These are phyloP conservation scores for Phortica okadai DNA, from an alignment of 2,888 invertebrate species.

Conservation along the genomic window DNA sequence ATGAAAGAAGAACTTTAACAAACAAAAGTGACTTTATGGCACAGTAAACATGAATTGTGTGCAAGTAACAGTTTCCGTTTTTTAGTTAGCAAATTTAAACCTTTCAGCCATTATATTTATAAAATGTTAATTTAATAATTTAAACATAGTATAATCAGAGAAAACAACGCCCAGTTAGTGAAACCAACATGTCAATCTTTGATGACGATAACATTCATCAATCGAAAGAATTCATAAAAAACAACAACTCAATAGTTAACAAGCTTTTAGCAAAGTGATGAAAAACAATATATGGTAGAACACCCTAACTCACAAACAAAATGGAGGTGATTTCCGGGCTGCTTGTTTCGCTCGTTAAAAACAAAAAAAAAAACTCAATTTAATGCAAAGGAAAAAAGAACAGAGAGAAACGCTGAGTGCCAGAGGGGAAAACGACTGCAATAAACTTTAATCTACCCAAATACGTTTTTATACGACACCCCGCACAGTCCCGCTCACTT, in stretches of 20 bases:
- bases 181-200: not conserved
- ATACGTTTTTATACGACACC: constrained; percentile 39
- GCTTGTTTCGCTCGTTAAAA: constrained; percentile 7
- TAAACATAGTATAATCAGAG: not conserved
- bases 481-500: constrained; percentile 17
- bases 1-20: not conserved
- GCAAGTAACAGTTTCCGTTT: not conserved
- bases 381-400: not conserved
- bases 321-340: constrained; percentile 3
- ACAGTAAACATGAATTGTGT: not conserved
- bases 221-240: not conserved
- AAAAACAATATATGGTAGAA: not conserved
- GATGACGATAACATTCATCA: not conserved
- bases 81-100: too few species aligned
- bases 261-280: not conserved
- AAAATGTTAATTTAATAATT: not conserved
- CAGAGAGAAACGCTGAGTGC: not conserved
- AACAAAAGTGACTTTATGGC: not conserved
- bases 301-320: constrained; percentile 14
- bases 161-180: not conserved
- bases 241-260: not conserved
- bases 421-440: not conserved
- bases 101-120: too few species aligned
- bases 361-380: not conserved
- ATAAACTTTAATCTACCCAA: not conserved